Evolutionary conservation across 2,797 vertebrate genomes (phyloP).

Genomic region (Sebastes iracundus): DNA sequence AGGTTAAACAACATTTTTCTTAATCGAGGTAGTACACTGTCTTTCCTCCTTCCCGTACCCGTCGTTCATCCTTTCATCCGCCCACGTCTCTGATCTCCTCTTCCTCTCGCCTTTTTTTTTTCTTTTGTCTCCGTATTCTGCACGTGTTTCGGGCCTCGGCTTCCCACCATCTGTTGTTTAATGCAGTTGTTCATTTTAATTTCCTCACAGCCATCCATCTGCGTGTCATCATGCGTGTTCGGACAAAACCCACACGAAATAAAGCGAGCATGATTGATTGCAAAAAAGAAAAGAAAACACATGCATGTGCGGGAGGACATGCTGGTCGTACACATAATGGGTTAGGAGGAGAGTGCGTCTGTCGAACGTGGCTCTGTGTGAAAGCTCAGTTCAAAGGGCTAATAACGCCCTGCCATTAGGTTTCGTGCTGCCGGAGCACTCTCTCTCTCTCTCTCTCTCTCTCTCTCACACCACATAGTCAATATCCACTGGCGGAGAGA

Average conservation of each 20-base stretch:
- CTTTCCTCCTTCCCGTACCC: slow-evolving; percentile 7
- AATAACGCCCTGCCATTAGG: slow-evolving; percentile 65
- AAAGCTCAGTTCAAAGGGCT: slow-evolving; percentile 63
- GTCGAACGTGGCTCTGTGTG: slow-evolving; percentile 12
- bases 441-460: background rate
- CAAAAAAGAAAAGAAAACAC: slow-evolving; percentile 6
- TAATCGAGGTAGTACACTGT: slow-evolving; percentile 41
- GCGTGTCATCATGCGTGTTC: slow-evolving; percentile 8
- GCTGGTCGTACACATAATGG: slow-evolving; percentile 12
- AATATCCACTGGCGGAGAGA: slow-evolving; percentile 32
- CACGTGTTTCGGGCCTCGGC: background rate
- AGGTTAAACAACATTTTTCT: slow-evolving; percentile 65
- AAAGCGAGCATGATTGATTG: slow-evolving; percentile 52
- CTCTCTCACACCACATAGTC: slow-evolving; percentile 22
- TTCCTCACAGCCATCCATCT: slow-evolving; percentile 56
- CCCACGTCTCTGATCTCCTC: slow-evolving; percentile 4
- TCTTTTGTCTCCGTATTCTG: slow-evolving; percentile 9
- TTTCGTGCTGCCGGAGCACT: slow-evolving; percentile 34
- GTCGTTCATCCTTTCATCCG: slow-evolving; percentile 24
- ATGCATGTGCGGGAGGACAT: slow-evolving; percentile 34
- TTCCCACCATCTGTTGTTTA: slow-evolving; percentile 52
- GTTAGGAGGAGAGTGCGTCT: slow-evolving; percentile 14
- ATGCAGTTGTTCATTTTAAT: slow-evolving; percentile 52
- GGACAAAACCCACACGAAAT: slow-evolving; percentile 6
- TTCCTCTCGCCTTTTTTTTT: background rate